A percentile compares a stretch with the other conserved stretches of the same genome.
These are phyloP conservation scores for Peromyscus polionotus DNA, from an alignment of 2,113 vertebrate genomes.

Conservation along the genomic window DNA sequence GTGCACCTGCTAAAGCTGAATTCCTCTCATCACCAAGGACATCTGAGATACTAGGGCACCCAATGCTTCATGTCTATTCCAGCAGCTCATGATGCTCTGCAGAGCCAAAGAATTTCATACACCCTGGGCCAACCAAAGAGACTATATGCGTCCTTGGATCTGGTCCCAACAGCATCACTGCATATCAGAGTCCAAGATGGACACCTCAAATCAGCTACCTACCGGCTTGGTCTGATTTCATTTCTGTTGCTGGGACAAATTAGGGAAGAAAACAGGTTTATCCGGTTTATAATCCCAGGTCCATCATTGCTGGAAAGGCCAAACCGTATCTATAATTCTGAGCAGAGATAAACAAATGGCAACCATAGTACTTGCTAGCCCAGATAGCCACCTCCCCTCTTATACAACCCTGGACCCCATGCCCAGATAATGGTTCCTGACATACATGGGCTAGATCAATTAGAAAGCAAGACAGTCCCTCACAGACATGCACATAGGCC, in stretches of 20 bases:
- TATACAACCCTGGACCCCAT: no score
- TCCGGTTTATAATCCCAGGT: not conserved
- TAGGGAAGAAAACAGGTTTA: not conserved
- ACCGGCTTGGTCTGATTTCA: no score
- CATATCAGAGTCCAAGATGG: not conserved
- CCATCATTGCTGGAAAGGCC: no score
- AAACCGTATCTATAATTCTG: not conserved
- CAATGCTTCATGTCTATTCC: not conserved
- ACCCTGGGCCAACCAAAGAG: not conserved
- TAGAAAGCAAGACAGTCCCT: not conserved
- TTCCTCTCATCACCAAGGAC: not conserved
- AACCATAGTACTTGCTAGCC: not conserved
- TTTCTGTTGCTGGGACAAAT: not conserved
- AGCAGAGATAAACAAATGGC: not conserved
- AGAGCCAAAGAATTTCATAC: not conserved
- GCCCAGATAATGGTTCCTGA: no score
- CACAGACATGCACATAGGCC: not conserved
- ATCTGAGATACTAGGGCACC: not conserved
- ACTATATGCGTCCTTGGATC: not conserved
- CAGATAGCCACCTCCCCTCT: not conserved
- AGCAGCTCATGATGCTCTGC: not conserved
- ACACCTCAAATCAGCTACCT: not conserved
- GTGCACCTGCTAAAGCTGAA: not conserved
- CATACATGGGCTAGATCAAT: not conserved
- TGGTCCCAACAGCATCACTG: not conserved